Evolutionary conservation across 2,888 invertebrate species (phyloP).

Genomic region (Hedya salicella): DNA sequence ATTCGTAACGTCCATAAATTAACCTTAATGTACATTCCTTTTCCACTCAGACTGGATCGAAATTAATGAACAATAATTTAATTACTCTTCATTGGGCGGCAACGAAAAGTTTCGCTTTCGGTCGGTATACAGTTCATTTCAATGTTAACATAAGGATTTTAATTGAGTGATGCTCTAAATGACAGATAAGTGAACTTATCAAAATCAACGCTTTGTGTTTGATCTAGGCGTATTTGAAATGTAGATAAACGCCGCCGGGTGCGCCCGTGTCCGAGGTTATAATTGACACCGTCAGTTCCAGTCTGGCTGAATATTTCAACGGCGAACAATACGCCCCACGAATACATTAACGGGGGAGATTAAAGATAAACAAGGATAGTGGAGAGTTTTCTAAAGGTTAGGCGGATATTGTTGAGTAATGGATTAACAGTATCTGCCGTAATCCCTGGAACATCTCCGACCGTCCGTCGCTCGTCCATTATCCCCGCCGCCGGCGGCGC

Average conservation of each 20-base stretch:
- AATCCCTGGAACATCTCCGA: slow-evolving; percentile 31
- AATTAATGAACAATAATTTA: slow-evolving; percentile 56
- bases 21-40: slow-evolving; percentile 51
- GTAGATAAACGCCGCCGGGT: slow-evolving; percentile 55
- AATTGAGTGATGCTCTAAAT: slow-evolving; percentile 10
- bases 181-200: slow-evolving; percentile 12
- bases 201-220: slow-evolving; percentile 47
- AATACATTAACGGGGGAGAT: slow-evolving; percentile 48
- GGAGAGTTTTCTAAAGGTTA: slow-evolving; percentile 21
- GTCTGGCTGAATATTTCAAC: slow-evolving; percentile 54
- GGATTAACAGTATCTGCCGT: slow-evolving; percentile 21
- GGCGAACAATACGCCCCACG: slow-evolving; percentile 50
- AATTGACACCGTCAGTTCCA: slow-evolving; percentile 56
- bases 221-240: slow-evolving; percentile 59
- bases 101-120: neutral
- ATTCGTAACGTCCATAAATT: slow-evolving; percentile 56
- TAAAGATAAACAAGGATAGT: slow-evolving; percentile 33
- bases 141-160: slow-evolving; percentile 14
- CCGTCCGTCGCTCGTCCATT: slow-evolving; percentile 7
- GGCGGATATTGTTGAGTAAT: slow-evolving; percentile 22
- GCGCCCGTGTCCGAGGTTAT: slow-evolving; percentile 47
- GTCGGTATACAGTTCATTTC: neutral
- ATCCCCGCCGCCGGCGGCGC: slow-evolving; percentile 27
- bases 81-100: slow-evolving; percentile 51
- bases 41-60: slow-evolving; percentile 50